Conservation (phyloP, 92 coral and sea anemone species). For the Palythoa heliodiscus region DNA sequence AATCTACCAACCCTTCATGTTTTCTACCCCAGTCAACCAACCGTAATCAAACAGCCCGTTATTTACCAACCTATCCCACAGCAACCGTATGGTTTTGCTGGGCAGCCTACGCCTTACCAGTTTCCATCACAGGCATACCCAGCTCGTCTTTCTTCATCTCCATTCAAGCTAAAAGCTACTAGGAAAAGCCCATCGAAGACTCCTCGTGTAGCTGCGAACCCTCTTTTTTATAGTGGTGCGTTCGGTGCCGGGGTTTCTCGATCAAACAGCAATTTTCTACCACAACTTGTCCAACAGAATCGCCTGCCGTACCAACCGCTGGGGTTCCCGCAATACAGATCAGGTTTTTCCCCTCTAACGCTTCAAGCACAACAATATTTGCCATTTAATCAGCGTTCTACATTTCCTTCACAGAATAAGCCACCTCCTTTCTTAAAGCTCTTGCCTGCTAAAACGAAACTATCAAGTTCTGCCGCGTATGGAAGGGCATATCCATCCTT, state of each 20-base stretch:
- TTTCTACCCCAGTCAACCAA: slow-evolving; percentile 34
- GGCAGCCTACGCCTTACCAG: slow-evolving; percentile 20
- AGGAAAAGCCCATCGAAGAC: neutral
- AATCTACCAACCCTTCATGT: slow-evolving; percentile 3
- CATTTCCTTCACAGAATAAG: neutral
- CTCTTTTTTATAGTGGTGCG: slow-evolving; percentile 36
- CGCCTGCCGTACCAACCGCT: slow-evolving; percentile 24
- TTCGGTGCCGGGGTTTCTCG: neutral
- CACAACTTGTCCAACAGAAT: slow-evolving; percentile 21
- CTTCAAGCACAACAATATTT: neutral
- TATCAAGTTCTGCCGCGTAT: neutral
- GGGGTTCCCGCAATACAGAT: slow-evolving; percentile 15
- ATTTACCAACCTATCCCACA: slow-evolving; percentile 21
- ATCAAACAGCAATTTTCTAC: neutral
- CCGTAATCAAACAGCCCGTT: slow-evolving; percentile 25
- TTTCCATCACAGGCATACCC: slow-evolving; percentile 10
- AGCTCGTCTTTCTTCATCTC: neutral
- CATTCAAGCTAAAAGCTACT: neutral
- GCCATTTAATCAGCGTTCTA: slow-evolving; percentile 18
- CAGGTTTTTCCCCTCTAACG: neutral
- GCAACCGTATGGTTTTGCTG: neutral
- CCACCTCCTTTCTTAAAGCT: slow-evolving; percentile 36
- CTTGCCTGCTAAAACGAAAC: slow-evolving; percentile 1
- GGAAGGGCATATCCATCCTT: neutral
- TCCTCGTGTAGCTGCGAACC: slow-evolving; percentile 28